Evolutionary conservation across 2,113 vertebrate species (phyloP).

Genomic region (Microtus pennsylvanicus): DNA sequence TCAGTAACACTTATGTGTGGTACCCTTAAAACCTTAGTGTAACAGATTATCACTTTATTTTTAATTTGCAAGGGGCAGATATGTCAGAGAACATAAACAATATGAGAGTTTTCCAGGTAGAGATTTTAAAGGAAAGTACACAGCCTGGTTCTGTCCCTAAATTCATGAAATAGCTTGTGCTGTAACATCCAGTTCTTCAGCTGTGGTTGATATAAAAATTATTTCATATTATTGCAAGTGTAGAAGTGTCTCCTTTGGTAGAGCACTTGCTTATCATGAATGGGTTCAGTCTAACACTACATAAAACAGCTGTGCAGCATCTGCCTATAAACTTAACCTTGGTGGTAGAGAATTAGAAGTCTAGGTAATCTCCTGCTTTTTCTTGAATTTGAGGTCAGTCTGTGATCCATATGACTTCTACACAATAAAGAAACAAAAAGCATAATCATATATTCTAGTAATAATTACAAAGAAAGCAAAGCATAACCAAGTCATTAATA

Average conservation of each 20-base stretch:
- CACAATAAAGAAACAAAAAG: not conserved
- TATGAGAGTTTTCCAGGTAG: conserved; percentile 34
- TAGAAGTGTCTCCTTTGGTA: not conserved
- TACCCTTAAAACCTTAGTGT: not conserved
- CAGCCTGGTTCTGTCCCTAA: not conserved
- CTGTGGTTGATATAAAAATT: not conserved
- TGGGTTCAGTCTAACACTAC: too few species aligned
- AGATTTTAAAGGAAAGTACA: not conserved
- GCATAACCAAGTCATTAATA: not conserved
- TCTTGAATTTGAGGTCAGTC: not conserved
- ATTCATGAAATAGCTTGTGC: not conserved
- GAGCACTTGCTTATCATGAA: not conserved
- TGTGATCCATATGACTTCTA: not conserved
- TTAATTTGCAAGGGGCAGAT: conserved; percentile 18
- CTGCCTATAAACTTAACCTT: not conserved
- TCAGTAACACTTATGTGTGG: not conserved
- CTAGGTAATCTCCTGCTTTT: not conserved
- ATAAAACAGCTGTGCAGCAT: not conserved
- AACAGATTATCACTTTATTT: conserved; percentile 10
- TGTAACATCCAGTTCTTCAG: not conserved
- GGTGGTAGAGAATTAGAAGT: too few species aligned
- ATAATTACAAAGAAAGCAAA: not conserved
- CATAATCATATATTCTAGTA: not conserved
- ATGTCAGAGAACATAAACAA: conserved; percentile 25
- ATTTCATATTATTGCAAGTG: not conserved